These are phyloP conservation scores for Galaxias olidus DNA, from an alignment of 2,797 vertebrate genomes.

Conservation along the genomic window DNA sequence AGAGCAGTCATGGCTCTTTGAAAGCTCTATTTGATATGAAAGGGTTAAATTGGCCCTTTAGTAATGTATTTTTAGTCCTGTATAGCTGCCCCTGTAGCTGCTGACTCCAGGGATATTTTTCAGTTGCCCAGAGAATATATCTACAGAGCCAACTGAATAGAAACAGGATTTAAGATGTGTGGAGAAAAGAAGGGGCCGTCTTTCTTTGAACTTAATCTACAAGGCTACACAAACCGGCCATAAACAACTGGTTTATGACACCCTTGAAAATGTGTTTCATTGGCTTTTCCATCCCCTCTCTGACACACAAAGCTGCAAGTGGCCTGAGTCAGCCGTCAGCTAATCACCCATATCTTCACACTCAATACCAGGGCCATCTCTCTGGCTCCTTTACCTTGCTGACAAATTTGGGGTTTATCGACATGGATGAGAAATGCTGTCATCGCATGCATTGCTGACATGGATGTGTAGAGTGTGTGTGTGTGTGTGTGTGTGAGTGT, in stretches of 20 bases:
- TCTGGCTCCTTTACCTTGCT: constrained; percentile 41
- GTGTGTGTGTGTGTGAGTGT: constrained; percentile 1
- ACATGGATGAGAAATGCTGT: constrained; percentile 42
- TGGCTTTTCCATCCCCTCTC: constrained; percentile 64
- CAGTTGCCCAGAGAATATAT: constrained; percentile 63
- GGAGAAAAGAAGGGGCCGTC: constrained; percentile 59
- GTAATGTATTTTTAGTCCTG: constrained; percentile 61
- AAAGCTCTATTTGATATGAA: constrained; percentile 46
- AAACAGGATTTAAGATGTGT: constrained; percentile 75
- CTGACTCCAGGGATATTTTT: constrained; percentile 64
- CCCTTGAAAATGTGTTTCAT: constrained; percentile 68
- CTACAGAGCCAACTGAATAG: constrained; percentile 62
- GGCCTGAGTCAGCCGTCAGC: constrained; percentile 72
- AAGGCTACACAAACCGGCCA: constrained; percentile 73
- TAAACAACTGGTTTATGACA: constrained; percentile 78
- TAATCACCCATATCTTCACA: constrained; percentile 71
- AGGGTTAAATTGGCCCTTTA: constrained; percentile 56
- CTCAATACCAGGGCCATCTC: constrained; percentile 33
- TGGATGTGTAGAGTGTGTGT: constrained; percentile 32
- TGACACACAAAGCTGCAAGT: constrained; percentile 67
- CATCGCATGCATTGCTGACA: constrained; percentile 32
- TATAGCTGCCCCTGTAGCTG: constrained; percentile 50
- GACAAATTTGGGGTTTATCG: constrained; percentile 60
- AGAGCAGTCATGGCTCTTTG: constrained; percentile 45
- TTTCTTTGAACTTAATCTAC: constrained; percentile 80